A percentile compares a stretch with the other conserved stretches of the same genome.
Conservation (phyloP, 2,888 invertebrate genomes). For the Marronus borbonicus region DNA sequence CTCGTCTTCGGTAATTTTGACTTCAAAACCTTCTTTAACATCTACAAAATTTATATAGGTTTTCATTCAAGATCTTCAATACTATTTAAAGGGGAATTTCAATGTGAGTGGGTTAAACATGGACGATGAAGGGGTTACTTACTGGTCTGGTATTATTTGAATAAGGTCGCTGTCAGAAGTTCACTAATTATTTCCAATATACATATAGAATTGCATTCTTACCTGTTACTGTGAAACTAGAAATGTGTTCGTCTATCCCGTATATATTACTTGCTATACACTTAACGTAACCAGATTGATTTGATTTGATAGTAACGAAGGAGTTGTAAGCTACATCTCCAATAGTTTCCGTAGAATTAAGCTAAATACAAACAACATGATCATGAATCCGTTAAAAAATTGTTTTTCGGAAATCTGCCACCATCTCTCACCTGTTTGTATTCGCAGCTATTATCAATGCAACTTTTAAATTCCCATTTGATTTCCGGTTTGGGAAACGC, state of each 20-base stretch:
- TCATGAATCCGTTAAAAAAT: not conserved
- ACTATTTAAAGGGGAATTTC: no score
- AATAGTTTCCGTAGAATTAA: constrained; percentile 50
- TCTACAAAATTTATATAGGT: no score
- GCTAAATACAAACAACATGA: not conserved
- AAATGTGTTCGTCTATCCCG: constrained; percentile 60
- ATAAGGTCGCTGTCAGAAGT: no score
- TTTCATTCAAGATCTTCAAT: no score
- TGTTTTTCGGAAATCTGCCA: not conserved
- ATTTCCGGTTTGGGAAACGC: constrained; percentile 75
- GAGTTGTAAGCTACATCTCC: constrained; percentile 62
- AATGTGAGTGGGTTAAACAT: no score
- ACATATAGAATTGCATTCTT: not conserved
- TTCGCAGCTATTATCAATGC: constrained; percentile 66
- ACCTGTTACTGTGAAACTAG: constrained; percentile 60
- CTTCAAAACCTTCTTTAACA: no score
- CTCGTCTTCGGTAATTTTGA: not conserved
- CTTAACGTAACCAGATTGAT: constrained; percentile 68
- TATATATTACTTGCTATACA: constrained; percentile 70
- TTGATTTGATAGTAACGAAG: constrained; percentile 67
- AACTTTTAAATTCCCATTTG: constrained; percentile 73
- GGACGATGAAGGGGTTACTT: no score
- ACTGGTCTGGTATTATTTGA: no score
- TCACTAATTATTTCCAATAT: no score
- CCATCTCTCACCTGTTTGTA: constrained; percentile 59